Base-by-base conservation (phyloP, 2,113 vertebrate genomes). In the Phalacrocorax aristotelis region DNA sequence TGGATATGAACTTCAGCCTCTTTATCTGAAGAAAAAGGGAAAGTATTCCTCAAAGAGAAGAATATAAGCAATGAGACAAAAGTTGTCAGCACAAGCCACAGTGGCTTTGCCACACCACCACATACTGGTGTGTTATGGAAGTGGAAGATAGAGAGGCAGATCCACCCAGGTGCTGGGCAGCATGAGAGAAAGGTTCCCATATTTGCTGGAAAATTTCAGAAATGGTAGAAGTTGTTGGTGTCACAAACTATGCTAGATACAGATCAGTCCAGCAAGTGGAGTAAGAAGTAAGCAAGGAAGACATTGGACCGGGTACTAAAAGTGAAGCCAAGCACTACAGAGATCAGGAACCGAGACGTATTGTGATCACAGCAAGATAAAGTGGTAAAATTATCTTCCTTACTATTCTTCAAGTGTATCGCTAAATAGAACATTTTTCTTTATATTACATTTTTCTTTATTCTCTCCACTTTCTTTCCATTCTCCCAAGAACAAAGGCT, bases 111-210 rank as follows among this genome's bases (percentile, higher is more conserved):
- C 20, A 57, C 13, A 65, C 23, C 18, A 51, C 29, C 15, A 36
- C 0, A 0, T 30, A 10, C 17, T 38, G 15, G 6, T 60, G 15
- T 60, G 23, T 17, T 46, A 34, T 46, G 30, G 8, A 23, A 70
- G 30, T 17, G 30, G 51, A 49, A 78, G 25, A 61, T 1, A 60
- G 21, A 44, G n/a, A 48, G 8, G 3, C 15, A 91, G 21, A 80
- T 46, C 42, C 17, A 71, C 3, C 4, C 4, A 15, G 6, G 32
- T 16, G 7, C 15, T 58, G 48, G 23, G 16, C 13, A 64, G 6
- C 49, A 42, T 54, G 36, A 36, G 14, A 60, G 27, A 71, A 83
- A 61, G 29, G 9, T 26, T 27, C 13, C 81, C 49, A 15, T 7
- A 26, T 69, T 76, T 72, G 4, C 62, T 32, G 16, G 42, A 55